Evolutionary conservation across 35 echinoderm and acorn worm genomes (phyloP).

Genomic region (Acanthaster planci): DNA sequence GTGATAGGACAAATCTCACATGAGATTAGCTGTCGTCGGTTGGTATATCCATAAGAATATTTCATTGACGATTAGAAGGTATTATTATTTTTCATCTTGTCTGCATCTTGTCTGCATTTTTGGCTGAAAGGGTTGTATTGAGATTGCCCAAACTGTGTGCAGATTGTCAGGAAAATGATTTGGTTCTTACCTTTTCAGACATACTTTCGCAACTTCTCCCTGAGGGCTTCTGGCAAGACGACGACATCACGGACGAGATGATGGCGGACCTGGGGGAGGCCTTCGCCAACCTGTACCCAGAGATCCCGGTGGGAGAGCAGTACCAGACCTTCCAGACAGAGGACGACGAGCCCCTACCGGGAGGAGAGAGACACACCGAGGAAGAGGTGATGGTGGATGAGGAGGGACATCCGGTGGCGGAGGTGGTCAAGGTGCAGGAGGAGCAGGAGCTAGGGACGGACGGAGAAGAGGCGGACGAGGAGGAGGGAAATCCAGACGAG

Average conservation of each 20-base stretch:
- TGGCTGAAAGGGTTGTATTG: too few relatives aligned
- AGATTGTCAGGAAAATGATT: too few relatives aligned
- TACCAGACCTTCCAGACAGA: neutral
- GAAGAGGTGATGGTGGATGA: conserved; percentile 3
- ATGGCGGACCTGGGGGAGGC: neutral
- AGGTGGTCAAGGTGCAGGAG: neutral
- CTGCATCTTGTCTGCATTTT: too few relatives aligned
- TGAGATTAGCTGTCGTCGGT: too few relatives aligned
- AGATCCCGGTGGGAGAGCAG: neutral
- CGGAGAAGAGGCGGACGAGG: neutral
- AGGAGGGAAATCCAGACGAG: neutral
- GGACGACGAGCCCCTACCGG: neutral
- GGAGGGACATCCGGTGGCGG: neutral
- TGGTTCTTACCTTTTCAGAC: neutral
- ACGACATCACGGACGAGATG: neutral
- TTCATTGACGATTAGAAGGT: too few relatives aligned
- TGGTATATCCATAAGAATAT: too few relatives aligned
- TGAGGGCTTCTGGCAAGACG: conserved; percentile 6
- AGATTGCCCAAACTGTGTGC: too few relatives aligned
- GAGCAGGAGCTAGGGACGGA: neutral
- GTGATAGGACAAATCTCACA: too few relatives aligned
- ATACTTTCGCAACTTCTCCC: conserved; percentile 8
- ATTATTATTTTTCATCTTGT: too few relatives aligned
- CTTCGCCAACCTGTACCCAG: conserved; percentile 11
- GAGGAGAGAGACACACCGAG: neutral